A percentile compares a stretch with the other conserved stretches of the same genome.
These are phyloP conservation scores for Physeter macrocephalus DNA, from an alignment of 2,113 vertebrate genomes.

Conservation along the genomic window DNA sequence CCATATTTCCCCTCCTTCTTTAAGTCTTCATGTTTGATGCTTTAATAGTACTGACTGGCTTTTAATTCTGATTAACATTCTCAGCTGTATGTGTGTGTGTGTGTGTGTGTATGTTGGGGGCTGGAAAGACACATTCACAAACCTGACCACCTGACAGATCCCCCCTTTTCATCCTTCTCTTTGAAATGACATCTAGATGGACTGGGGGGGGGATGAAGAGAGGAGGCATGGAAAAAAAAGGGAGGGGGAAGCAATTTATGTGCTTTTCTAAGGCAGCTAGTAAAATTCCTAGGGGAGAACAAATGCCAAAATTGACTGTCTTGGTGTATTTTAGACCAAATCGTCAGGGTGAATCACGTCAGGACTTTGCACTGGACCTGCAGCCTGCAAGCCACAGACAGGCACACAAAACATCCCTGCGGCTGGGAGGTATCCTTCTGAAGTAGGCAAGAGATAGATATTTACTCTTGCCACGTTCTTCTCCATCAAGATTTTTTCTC, in stretches of 20 bases:
- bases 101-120: slow-evolving; percentile 2
- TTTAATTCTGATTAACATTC: slow-evolving; percentile 75
- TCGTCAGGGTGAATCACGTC: slow-evolving; percentile 78
- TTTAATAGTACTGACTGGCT: slow-evolving; percentile 59
- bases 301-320: slow-evolving; percentile 80
- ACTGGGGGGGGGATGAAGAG: background rate
- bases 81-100: slow-evolving; percentile 37
- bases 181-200: slow-evolving; percentile 72
- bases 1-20: background rate
- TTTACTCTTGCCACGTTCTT: slow-evolving; percentile 44
- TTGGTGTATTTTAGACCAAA: slow-evolving; percentile 76
- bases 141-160: slow-evolving; percentile 61
- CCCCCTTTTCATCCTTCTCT: slow-evolving; percentile 58
- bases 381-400: slow-evolving; percentile 67
- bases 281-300: slow-evolving; percentile 80
- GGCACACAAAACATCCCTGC: slow-evolving; percentile 44
- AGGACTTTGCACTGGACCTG: slow-evolving; percentile 70
- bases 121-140: slow-evolving; percentile 55
- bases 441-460: slow-evolving; percentile 59
- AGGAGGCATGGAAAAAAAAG: slow-evolving; percentile 63
- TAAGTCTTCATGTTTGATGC: slow-evolving; percentile 45
- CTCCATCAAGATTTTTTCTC: slow-evolving; percentile 54
- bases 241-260: slow-evolving; percentile 76
- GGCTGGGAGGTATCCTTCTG: slow-evolving; percentile 52
- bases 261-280: slow-evolving; percentile 74